Percentiles rank a stretch among this genome's conserved stretches.
Conservation (phyloP, 2,888 invertebrate species). For the Gastrophysa polygoni region DNA sequence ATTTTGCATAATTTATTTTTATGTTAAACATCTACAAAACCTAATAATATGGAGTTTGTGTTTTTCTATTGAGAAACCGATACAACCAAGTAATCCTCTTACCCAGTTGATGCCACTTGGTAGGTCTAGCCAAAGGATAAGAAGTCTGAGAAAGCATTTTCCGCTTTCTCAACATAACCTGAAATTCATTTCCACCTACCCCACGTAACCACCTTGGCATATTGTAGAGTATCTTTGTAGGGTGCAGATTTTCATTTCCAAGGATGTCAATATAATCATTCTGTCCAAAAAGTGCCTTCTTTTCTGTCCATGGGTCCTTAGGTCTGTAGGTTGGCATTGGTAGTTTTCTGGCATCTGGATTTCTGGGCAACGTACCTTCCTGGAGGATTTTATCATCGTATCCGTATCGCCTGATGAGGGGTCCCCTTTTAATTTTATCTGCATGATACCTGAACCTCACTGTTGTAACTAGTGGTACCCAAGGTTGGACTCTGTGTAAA, state of each 20-base stretch:
- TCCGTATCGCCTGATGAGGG: slow-evolving; percentile 71
- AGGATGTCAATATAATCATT: slow-evolving; percentile 98
- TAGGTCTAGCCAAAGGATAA: slow-evolving; percentile 70
- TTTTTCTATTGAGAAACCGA: slow-evolving; percentile 79
- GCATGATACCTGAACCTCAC: slow-evolving; percentile 68
- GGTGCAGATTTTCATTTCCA: slow-evolving; percentile 81
- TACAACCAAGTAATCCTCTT: slow-evolving; percentile 78
- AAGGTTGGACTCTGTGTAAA: slow-evolving; percentile 28
- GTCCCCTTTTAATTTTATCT: slow-evolving; percentile 65
- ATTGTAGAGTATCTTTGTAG: slow-evolving; percentile 82
- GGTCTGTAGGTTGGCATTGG: slow-evolving; percentile 77
- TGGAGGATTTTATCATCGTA: slow-evolving; percentile 71
- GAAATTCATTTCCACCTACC: slow-evolving; percentile 83
- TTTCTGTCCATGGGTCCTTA: slow-evolving; percentile 75
- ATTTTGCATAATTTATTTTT: no score
- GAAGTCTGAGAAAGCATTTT: slow-evolving; percentile 67
- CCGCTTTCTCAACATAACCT: slow-evolving; percentile 75
- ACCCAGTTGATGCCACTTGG: slow-evolving; percentile 77
- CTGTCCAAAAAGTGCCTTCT: slow-evolving; percentile 87
- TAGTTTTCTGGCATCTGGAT: slow-evolving; percentile 59
- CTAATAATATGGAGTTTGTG: slow-evolving; percentile 66
- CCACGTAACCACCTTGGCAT: slow-evolving; percentile 92
- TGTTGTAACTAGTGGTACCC: slow-evolving; percentile 55
- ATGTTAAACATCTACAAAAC: slow-evolving; percentile 1
- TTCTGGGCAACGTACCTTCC: slow-evolving; percentile 74